Evolutionary conservation across 2,797 vertebrate species (phyloP), one percentile per base, ranked within the genome.

Genomic region (Anabacerthia variegaticeps): DNA sequence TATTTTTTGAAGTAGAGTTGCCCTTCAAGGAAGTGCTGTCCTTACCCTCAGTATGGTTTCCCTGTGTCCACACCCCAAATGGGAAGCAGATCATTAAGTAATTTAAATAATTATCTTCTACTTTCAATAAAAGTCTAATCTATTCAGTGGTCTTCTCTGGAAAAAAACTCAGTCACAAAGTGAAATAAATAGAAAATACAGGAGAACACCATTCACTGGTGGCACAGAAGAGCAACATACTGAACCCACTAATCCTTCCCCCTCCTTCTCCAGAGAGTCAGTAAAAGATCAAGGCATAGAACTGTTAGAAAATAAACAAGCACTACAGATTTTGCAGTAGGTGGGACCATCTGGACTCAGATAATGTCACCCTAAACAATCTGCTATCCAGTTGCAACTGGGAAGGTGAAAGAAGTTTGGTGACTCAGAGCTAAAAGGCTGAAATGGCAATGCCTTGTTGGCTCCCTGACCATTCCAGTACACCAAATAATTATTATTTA

Each of bases 281-380:
- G 94, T 96, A 93, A 97, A 96, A 96, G 95, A 95, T 93, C 96
- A 96, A 90, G 95, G 88, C 83, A 85, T 14, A 95, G 88, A 94
- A 91, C 65, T 86, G 76, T 61, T 78, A 77, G 44, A 91, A 91
- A 96, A 92, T 72, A 97, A 97, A 96, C 43, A 95, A 95, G 88
- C 32, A 82, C 28, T 58, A 77, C 95, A 90, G 93, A 92, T 88
- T 95, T 95, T 93, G 83, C 51, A 89, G 94, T 96, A 93, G 96
- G 96, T 96, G 91, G 93, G 41, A 95, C 97, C 95, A 93, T 97
- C 94, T 97, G 96, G 75, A 91, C 51, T 36, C 71, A 85, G 79
- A 79, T 73, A 90, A 96, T 85, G 61, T 86, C 95, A 97, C 81
- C 88, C 96, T 94, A 92, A 87, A 89, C 93, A 95, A 94, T 97